These are phyloP conservation scores for Sympetrum striolatum DNA, from an alignment of 2,888 invertebrate genomes.

Conservation along the genomic window DNA sequence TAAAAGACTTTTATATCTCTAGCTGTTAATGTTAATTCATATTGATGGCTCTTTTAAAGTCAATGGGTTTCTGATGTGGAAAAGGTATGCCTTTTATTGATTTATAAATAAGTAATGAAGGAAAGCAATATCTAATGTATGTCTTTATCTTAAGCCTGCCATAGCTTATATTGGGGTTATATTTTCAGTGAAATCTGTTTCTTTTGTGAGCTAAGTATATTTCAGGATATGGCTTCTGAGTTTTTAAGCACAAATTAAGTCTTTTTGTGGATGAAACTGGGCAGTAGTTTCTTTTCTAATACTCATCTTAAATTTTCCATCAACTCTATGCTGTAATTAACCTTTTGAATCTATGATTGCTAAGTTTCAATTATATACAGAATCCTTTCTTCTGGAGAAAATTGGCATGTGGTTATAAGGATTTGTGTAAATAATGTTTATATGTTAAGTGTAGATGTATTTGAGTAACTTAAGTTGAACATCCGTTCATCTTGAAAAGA, in stretches of 20 bases:
- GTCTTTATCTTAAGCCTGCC: neutral
- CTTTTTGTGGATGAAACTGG: neutral
- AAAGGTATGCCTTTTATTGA: neutral
- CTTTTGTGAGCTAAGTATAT: neutral
- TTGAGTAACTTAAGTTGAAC: neutral
- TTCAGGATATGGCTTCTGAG: neutral
- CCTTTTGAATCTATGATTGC: neutral
- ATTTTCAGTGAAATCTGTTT: neutral
- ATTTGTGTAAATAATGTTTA: constrained; percentile 15
- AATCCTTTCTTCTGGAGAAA: neutral
- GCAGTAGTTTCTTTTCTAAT: neutral
- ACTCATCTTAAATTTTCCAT: neutral
- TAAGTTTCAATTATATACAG: neutral
- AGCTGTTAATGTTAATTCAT: constrained; percentile 3
- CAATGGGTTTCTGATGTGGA: neutral
- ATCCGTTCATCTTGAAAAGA: neutral
- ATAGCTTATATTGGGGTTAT: neutral
- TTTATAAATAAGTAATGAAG: neutral
- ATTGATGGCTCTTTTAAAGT: neutral
- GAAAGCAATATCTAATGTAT: neutral
- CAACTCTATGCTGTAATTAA: constrained; percentile 1
- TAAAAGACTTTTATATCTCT: constrained; percentile 16
- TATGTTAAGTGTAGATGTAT: neutral
- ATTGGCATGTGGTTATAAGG: neutral
- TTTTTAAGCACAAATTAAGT: constrained; percentile 22